Conservation (phyloP, 2,888 invertebrate genomes). For the Microplitis deprimator region DNA sequence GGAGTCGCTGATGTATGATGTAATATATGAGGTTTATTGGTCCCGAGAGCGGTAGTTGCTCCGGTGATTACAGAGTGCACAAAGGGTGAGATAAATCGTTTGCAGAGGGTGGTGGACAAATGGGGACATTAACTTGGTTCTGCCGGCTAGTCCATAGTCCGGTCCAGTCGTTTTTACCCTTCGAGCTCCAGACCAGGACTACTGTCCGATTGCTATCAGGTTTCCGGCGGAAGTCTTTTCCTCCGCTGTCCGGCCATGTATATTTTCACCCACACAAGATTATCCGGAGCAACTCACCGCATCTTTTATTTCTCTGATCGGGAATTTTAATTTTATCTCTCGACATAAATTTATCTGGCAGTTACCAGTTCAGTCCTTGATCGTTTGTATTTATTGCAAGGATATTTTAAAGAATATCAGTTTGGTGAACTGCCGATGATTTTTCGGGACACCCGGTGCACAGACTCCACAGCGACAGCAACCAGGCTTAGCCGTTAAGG, state of each 20-base stretch:
- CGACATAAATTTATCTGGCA: too few relatives aligned
- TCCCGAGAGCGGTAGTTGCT: not conserved
- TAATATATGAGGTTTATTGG: not conserved
- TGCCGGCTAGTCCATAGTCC: conserved; percentile 51
- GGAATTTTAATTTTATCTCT: too few relatives aligned
- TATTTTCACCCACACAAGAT: conserved; percentile 36
- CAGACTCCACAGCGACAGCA: conserved; percentile 23
- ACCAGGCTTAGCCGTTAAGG: not conserved
- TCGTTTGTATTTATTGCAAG: too few relatives aligned
- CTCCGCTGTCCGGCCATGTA: conserved; percentile 24
- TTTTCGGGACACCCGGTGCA: conserved; percentile 61
- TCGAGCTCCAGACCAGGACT: conserved; percentile 24
- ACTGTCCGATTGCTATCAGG: conserved; percentile 66
- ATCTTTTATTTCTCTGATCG: not conserved
- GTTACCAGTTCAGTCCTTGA: too few relatives aligned
- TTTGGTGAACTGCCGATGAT: conserved; percentile 46
- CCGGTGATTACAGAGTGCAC: conserved; percentile 46
- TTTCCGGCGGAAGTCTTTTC: conserved; percentile 64
- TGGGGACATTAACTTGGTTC: conserved; percentile 68
- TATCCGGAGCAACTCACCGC: conserved; percentile 22
- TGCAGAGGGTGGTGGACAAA: conserved; percentile 67
- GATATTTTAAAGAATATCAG: not conserved
- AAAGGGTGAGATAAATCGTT: conserved; percentile 64
- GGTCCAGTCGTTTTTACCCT: conserved; percentile 12
- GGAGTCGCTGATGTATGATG: too few relatives aligned